These are phyloP conservation scores for Oreochromis niloticus DNA, from an alignment of 2,113 vertebrate genomes.

Conservation along the genomic window DNA sequence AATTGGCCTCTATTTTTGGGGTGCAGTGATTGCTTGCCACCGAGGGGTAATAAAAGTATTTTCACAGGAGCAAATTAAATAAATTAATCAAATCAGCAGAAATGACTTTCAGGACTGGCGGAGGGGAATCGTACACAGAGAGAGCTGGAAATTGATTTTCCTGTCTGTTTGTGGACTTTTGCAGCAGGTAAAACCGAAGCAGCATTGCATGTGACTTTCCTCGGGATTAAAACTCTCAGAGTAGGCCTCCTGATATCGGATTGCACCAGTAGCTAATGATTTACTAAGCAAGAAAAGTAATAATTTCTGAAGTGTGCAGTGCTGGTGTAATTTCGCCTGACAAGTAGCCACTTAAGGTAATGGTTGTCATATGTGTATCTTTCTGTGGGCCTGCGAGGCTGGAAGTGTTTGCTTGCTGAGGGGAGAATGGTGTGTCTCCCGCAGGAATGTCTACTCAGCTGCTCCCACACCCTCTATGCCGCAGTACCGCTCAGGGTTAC, in stretches of 20 bases:
- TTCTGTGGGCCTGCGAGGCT: neutral
- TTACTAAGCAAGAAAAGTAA: neutral
- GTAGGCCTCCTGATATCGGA: neutral
- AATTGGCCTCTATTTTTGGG: neutral
- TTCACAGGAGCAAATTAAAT: slow-evolving; percentile 17
- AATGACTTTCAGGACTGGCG: neutral
- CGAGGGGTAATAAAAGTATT: neutral
- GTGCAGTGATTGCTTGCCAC: neutral
- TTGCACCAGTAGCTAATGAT: slow-evolving; percentile 7
- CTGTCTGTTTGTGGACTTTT: neutral
- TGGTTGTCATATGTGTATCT: slow-evolving; percentile 58
- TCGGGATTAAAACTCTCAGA: neutral
- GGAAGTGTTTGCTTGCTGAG: slow-evolving; percentile 24
- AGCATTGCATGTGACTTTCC: neutral
- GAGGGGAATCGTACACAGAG: neutral
- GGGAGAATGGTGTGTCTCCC: slow-evolving; percentile 39
- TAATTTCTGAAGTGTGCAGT: slow-evolving; percentile 5
- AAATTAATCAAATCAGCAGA: slow-evolving; percentile 23
- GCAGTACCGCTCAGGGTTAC: neutral
- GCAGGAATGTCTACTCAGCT: slow-evolving; percentile 66
- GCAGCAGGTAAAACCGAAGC: neutral
- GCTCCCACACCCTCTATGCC: slow-evolving; percentile 25
- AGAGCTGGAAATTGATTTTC: slow-evolving; percentile 13
- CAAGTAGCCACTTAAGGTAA: slow-evolving; percentile 61
- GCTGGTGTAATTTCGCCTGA: slow-evolving; percentile 50